Evolutionary conservation across 2,113 vertebrate genomes (phyloP), one percentile per base, ranked within the genome.

Genomic region (Malurus elegans): DNA sequence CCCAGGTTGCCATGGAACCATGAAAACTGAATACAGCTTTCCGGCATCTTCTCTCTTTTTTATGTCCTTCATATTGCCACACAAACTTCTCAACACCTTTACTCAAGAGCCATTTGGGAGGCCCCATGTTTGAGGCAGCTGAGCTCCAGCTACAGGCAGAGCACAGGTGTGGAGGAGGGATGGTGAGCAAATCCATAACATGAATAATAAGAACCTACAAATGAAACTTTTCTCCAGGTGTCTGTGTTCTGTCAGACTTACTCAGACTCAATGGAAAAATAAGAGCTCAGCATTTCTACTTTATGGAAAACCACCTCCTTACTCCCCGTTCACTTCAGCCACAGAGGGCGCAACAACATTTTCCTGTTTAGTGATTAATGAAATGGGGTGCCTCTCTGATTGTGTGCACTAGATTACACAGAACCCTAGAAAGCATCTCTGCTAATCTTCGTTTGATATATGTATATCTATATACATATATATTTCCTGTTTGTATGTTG

Each of bases 111-210:
- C 58, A 9, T 3, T 8, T 45, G 20, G 32, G 11, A 85, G 1
- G 13, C 9, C 3, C 11, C n/a, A n/a, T 0, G 0, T 51, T 71
- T n/a, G 40, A 79, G 44, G 14, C 29, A 80, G 45, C 34, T 66
- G 47, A 47, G 57, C 23, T 66, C 17, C 20, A 87, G 23, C 3
- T 18, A 36, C 61, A 29, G 21, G 23, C 12, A 82, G n/a, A 87
- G 17, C 25, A 60, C 65, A n/a, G 17, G 24, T 53, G 21, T 14
- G 28, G 14, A 57, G 12, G 7, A 62, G 4, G 14, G 4, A 15
- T 73, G 54, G 38, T 18, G 24, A 45, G 31, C 21, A 76, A 71
- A 78, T 34, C 28, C 6, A 3, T 18, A 72, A 31, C 0, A 1
- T 16, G 18, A 66, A 56, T 15, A 66, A 6, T 24, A 62, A 64